These are phyloP conservation scores for Anagyrus pseudococci DNA, from an alignment of 2,888 invertebrate genomes.

Conservation along the genomic window DNA sequence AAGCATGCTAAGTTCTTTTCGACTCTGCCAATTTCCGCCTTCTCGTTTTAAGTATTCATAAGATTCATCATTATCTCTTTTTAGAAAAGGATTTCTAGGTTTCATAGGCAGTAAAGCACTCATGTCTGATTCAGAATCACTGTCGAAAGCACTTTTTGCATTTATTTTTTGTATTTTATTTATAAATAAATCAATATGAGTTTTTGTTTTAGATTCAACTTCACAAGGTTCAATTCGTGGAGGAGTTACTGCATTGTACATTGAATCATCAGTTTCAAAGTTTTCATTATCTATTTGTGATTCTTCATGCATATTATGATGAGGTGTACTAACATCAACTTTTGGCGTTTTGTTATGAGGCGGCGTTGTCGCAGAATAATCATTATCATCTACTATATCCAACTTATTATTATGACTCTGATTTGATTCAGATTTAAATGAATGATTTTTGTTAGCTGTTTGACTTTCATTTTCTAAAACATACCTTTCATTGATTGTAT, in stretches of 20 bases:
- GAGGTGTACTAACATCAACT: neutral
- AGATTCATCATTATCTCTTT: conserved; percentile 24
- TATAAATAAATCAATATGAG: conserved; percentile 50
- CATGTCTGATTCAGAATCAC: conserved; percentile 44
- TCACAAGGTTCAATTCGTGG: neutral
- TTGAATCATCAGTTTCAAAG: neutral
- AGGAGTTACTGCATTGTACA: neutral
- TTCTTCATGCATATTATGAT: conserved; percentile 14
- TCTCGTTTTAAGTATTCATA: conserved; percentile 19
- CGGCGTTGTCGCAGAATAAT: no score
- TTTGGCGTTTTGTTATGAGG: no score
- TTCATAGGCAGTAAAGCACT: conserved; percentile 16
- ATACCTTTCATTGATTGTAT: no score
- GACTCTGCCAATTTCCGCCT: neutral
- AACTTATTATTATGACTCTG: no score
- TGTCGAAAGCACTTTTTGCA: conserved; percentile 41
- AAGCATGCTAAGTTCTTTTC: conserved; percentile 25
- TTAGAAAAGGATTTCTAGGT: conserved; percentile 46
- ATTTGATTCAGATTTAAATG: no score
- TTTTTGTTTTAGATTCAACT: conserved; percentile 31
- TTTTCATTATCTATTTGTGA: conserved; percentile 6
- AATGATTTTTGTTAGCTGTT: no score
- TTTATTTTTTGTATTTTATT: conserved; percentile 47
- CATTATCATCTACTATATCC: no score
- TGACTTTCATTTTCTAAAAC: no score